Evolutionary conservation across 2,888 invertebrate species (phyloP).

Genomic region (Reticulitermes lucifugus): DNA sequence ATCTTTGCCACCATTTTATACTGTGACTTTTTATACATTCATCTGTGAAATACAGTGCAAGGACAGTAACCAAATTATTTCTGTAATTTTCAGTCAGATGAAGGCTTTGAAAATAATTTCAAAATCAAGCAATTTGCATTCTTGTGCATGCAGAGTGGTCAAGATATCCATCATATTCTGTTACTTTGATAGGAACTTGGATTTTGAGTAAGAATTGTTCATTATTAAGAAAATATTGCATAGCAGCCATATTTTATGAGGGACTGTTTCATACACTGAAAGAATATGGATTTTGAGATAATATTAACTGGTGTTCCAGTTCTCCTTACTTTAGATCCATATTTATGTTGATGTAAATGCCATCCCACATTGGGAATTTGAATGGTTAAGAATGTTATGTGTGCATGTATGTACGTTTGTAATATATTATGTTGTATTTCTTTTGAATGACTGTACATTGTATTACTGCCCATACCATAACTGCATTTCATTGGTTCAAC

Average conservation of each 20-base stretch:
- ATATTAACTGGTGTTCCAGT: constrained; percentile 40
- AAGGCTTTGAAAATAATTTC: background rate
- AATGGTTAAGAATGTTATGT: constrained; percentile 36
- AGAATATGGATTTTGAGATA: constrained; percentile 47
- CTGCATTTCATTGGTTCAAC: constrained; percentile 49
- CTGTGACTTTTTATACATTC: constrained; percentile 9
- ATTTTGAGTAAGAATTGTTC: constrained; percentile 16
- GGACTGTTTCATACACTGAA: constrained; percentile 38
- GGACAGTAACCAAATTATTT: background rate
- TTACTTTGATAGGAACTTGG: constrained; percentile 30
- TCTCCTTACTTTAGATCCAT: constrained; percentile 47
- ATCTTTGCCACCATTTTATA: constrained; percentile 37
- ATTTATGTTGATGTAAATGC: constrained; percentile 51
- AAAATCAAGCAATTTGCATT: background rate
- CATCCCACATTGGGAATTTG: constrained; percentile 53
- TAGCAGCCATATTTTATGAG: constrained; percentile 36
- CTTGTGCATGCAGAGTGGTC: constrained; percentile 25
- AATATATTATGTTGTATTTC: constrained; percentile 51
- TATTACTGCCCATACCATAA: constrained; percentile 52
- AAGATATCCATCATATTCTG: constrained; percentile 24
- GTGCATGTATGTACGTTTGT: constrained; percentile 53
- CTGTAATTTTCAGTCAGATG: background rate
- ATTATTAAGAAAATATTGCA: constrained; percentile 17
- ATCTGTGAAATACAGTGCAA: background rate
- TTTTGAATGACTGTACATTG: constrained; percentile 52